Evolutionary conservation across 2,113 vertebrate species (phyloP), one percentile per base, ranked within the genome.

Genomic region (Ploceus nigricollis): DNA sequence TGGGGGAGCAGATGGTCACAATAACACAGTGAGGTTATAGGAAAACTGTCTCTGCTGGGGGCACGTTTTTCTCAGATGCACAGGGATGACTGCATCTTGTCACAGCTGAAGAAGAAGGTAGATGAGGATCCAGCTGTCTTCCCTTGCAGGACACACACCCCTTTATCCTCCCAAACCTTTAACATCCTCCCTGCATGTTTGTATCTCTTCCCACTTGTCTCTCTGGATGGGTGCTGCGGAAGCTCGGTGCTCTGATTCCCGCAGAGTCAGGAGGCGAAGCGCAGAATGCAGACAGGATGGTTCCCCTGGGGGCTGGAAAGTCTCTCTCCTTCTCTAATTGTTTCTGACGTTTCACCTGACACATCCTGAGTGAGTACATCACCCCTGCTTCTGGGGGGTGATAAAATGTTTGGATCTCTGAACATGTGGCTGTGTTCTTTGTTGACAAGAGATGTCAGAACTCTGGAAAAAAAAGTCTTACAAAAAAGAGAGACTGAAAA

Each of bases 281-380:
- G 0, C 77, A 86, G 65, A 78, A 68, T 63, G 78, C 72, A 75
- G 90, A 60, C 69, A 8, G 66, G 79, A 93, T 94, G 39, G 23
- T 51, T 93, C 80, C 94, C 96, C 72, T 30, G 15, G 57, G 77
- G 82, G 44, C 78, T 79, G 82, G 33, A 57, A 89, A 68, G 69
- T 39, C 57, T 96, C 64, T 31, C 64, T 66, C 5, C 45, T 33
- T 76, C 84, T 89, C 94, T 97, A 97, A 94, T 81, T 79, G 69
- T 87, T 94, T 76, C 92, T 86, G 79, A 95, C 54, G 9, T 90
- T 91, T 96, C 96, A 90, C 93, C 96, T 89, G 85, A 95, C 92
- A 58, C 57, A 89, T 83, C 27, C 65, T 82, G 85, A 80, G 89
- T 44, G 87, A 70, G 48, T 56, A 56, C 71, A 90, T 83, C 64